phyloP scores from a whole-genome alignment of 2,113 vertebrate genomes.

The Bambusicola thoracicus region DNA sequence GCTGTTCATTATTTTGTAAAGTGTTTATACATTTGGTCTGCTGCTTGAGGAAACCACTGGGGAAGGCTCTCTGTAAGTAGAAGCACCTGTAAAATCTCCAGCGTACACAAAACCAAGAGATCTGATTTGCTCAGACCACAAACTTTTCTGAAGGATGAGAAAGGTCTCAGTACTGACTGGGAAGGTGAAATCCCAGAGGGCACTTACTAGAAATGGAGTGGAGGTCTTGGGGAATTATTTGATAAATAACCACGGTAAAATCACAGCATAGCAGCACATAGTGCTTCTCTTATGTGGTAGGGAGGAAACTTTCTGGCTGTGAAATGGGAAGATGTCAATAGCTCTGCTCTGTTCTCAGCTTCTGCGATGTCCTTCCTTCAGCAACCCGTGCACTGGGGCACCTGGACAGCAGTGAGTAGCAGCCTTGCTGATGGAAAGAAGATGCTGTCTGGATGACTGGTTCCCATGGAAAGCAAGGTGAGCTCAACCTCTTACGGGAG shows the following conservation, averaged over 20 bases:
- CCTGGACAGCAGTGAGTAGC: not conserved
- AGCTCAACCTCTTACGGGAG: not conserved
- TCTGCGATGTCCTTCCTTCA: not conserved
- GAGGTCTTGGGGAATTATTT: not conserved
- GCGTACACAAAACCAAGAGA: not conserved
- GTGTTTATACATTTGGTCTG: constrained; percentile 22
- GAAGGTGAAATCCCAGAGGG: not conserved
- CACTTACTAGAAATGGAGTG: not conserved
- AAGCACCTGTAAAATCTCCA: constrained; percentile 30
- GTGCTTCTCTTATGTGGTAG: not conserved
- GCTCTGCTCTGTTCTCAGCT: not conserved
- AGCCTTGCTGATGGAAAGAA: not conserved
- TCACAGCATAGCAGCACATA: not conserved
- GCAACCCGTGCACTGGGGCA: not conserved
- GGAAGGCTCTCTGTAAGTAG: not conserved
- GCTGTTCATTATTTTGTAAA: constrained; percentile 52
- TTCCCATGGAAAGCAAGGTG: not conserved
- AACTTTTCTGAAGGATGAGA: not conserved
- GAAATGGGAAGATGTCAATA: not conserved
- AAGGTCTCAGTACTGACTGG: not conserved
- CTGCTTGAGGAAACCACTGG: not conserved
- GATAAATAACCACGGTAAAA: not conserved
- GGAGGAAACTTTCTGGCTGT: not conserved
- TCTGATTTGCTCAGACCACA: not conserved
- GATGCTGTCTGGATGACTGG: not conserved